Evolutionary conservation across 1,140 invertebrate species (phyloP).

Genomic region (honey bee (Apis mellifera)): DNA sequence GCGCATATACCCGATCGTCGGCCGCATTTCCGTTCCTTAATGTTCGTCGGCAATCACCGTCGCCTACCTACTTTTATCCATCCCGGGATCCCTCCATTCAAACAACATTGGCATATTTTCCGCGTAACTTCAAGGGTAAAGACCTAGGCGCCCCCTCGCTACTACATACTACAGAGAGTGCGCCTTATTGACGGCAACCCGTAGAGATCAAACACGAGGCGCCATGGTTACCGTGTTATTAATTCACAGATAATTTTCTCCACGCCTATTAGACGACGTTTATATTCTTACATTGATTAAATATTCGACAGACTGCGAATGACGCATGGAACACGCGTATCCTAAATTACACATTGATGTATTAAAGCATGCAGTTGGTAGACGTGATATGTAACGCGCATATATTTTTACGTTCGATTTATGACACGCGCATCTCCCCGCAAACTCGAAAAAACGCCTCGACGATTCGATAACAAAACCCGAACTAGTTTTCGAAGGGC

Average conservation of each 20-base stretch:
- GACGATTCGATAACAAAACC: slow-evolving; percentile 37
- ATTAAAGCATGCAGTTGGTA: neutral
- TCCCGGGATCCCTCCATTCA: neutral
- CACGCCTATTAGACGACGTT: neutral
- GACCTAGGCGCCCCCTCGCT: slow-evolving; percentile 5
- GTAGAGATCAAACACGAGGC: neutral
- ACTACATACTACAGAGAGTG: neutral
- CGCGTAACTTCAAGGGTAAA: slow-evolving; percentile 9
- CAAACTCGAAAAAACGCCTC: neutral
- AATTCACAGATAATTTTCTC: neutral
- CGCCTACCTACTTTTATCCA: neutral
- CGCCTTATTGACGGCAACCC: neutral
- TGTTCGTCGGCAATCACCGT: neutral
- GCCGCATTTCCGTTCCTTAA: slow-evolving; percentile 13
- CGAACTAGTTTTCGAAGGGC: slow-evolving; percentile 43
- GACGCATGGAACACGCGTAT: neutral
- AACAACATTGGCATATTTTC: slow-evolving; percentile 46
- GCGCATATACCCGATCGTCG: slow-evolving; percentile 5
- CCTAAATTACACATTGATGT: neutral
- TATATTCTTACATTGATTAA: neutral
- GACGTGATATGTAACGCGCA: neutral
- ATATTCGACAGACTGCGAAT: neutral
- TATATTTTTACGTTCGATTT: neutral
- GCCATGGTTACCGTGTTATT: slow-evolving; percentile 7
- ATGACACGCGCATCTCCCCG: neutral